Base-by-base conservation (phyloP, 2,797 vertebrate genomes). In the Carapus acus region DNA sequence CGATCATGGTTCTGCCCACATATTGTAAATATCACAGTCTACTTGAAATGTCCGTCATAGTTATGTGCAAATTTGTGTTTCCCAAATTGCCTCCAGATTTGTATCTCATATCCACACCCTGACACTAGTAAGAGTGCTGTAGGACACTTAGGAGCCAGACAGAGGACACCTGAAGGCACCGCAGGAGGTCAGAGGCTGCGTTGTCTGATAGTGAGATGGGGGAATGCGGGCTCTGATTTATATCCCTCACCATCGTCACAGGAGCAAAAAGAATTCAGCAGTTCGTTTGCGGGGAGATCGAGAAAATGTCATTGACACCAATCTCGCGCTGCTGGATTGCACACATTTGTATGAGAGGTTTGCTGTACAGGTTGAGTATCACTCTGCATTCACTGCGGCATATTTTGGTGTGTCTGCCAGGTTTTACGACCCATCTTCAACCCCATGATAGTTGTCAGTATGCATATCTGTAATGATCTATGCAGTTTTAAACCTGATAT, bases 311-410 rank as follows among this genome's bases (percentile, higher is more conserved):
- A 77, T 46, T 51, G 67, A 78, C 65, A 71, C 72, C 56, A 67
- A 73, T 81, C 72, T 82, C 79, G n/a, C n/a, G 81, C 80, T 81
- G 80, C 82, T 83, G 80, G 81, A 82, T 81, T 80, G 80, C 81
- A 81, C 81, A 81, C 86, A 83, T 88, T 90, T 87, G 74, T 85
- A 65, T 77, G 77, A 85, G 85, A 86, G 76, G 83, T 85, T 89
- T 87, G 87, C 90, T 88, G 86, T 88, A 82, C 72, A 73, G 67
- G 76, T 69, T 56, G 50, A 71, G 66, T 59, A 77, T 83, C 76
- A 46, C 84, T 77, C 65, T 86, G 91, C 88, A 91, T 94, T 94
- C 87, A 83, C 91, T 89, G 85, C 89, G 82, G 88, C 86, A 85
- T 88, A 82, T 88, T 89, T 89, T 90, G 90, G 90, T 89, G 89